Conservation (phyloP, 2,797 vertebrate genomes). For the Rhynchonycteris naso region DNA sequence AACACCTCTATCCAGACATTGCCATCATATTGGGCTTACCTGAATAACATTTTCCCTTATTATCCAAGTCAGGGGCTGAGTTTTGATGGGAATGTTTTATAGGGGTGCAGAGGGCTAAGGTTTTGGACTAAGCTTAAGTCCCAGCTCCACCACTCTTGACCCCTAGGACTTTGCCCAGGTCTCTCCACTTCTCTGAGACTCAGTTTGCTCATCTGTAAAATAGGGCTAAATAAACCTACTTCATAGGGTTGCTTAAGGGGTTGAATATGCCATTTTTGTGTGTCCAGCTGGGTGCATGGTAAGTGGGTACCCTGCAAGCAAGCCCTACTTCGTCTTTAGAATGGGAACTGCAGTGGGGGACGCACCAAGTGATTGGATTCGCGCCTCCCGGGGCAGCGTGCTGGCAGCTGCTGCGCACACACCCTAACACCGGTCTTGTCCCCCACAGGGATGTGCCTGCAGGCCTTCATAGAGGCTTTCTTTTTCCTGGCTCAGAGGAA, state of each 20-base stretch:
- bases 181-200: background rate
- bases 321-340: accelerated
- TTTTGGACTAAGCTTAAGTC: background rate
- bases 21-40: background rate
- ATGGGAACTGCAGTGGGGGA: accelerated
- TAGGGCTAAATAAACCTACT: background rate
- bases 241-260: background rate
- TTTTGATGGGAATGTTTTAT: background rate
- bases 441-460: conserved; percentile 94
- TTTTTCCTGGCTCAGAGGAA: conserved; percentile 92
- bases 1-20: accelerated
- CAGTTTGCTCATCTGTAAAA: background rate
- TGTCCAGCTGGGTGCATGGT: accelerated
- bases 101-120: background rate
- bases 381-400: accelerated
- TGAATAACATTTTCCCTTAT: background rate
- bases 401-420: accelerated
- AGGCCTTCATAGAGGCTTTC: conserved; percentile 95
- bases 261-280: background rate
- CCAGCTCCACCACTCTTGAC: background rate
- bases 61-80: background rate
- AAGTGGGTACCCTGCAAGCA: background rate
- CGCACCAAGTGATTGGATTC: background rate
- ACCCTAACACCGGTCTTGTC: background rate
- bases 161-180: background rate